Evolutionary conservation across 2,888 invertebrate species (phyloP), one percentile per base, ranked within the genome.

Genomic region (Bhutanitis thaidina): DNA sequence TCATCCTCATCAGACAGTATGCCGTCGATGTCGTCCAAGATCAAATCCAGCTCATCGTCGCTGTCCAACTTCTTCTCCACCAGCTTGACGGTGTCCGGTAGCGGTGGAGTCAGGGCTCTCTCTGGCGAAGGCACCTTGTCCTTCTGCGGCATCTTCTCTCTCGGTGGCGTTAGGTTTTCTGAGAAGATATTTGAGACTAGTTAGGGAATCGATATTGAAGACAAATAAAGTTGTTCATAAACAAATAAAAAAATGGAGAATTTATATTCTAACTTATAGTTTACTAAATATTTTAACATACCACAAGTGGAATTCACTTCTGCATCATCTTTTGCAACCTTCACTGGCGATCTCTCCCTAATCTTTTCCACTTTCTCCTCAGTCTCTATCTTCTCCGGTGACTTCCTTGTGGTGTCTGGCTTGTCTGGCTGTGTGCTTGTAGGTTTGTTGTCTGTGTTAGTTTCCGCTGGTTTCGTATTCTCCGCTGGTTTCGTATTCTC

Each of bases 1-100:
- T 85, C 86, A 0, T 86, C 87, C 1, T 85, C 86, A 8, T 86
- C 85, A 1, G 83, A 82, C 7, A 88, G 74, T n/a, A 88, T 86
- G 7, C 79, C 85, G 59, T 89, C 87, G 57, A 89, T 86, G 64
- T 87, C 87, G 0, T 76, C 87, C 16, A 88, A 70, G 20, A 88
- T 85, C 48, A 86, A 74, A 54, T 85, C 86, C 1, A 88, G 64
- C 51, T 87, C 88, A 49, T 86, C 87, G 27, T 86, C 84, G 30
- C 70, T 73, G 58, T 77, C 71, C 10, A 45, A 34, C 34, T 41
- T 51, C 54, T 7, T 54, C 50, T 29, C 53, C n/a, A 13, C 10
- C 0, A 4, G 30, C 30, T 30, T 16, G 7, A 20, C 30, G 10
- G 32, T 20, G 15, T 13, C 41, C 1, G 43, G 55, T 38, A 55